phyloP scores from a whole-genome alignment of 2,888 invertebrate genomes.

The Mamestra brassicae region DNA sequence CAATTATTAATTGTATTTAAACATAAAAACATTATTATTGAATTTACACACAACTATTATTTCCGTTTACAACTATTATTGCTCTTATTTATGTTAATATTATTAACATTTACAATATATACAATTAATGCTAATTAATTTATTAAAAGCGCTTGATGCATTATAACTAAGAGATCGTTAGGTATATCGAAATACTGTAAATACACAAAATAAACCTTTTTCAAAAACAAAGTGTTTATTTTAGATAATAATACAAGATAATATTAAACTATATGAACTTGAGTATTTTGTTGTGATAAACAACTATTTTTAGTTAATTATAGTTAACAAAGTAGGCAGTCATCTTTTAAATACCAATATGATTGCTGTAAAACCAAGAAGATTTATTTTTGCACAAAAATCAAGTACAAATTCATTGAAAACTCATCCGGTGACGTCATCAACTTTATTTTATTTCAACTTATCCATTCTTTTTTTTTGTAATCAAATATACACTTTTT shows the following conservation, averaged over 20 bases:
- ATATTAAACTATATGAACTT: background rate
- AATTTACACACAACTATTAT: constrained; percentile 69
- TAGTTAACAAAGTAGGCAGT: background rate
- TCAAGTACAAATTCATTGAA: background rate
- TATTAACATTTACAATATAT: constrained; percentile 68
- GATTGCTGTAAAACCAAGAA: background rate
- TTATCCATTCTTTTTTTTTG: too few species aligned
- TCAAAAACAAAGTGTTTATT: background rate
- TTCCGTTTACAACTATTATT: constrained; percentile 72
- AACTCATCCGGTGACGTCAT: too few species aligned
- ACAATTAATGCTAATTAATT: constrained; percentile 56
- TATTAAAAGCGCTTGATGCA: constrained; percentile 56
- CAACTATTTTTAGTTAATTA: background rate
- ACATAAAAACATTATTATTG: constrained; percentile 69
- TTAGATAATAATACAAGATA: too few species aligned
- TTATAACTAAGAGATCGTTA: constrained; percentile 23
- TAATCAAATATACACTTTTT: background rate
- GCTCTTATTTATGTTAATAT: constrained; percentile 68
- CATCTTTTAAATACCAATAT: background rate
- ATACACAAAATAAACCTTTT: background rate
- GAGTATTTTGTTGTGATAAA: background rate
- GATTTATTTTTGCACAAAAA: background rate
- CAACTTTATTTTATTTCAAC: too few species aligned
- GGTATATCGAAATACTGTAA: background rate
- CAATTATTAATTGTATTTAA: constrained; percentile 58